Evolutionary conservation across 30 jellyfish, hydroid and myxozoan genomes (phyloP), one percentile per base, ranked within the genome.

Genomic region (Aurelia coerulea): DNA sequence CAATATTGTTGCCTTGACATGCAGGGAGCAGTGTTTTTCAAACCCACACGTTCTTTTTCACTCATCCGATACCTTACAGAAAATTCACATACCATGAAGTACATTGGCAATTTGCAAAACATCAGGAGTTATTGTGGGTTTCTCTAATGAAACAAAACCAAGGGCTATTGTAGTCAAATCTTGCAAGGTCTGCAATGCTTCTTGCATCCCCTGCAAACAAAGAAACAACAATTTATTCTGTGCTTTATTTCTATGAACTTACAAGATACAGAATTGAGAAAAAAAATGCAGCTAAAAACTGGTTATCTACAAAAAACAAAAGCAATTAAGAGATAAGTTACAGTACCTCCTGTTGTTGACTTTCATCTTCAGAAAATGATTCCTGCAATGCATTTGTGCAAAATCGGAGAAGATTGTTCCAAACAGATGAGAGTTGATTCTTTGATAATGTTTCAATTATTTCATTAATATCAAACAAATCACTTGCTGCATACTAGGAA

Each of bases 381-480:
- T 52, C 77, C 59, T 76, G 87, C 58, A 76, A 76, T 19, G 87
- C 73, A 12, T n/a, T 10, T 6, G 78, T 17, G 32, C 87, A 76
- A 8, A 76, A 76, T 16, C 73, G 58, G 17, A 63, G 62, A 7
- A 76, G 76, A 52, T 76, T 17, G 11, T 56, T 76, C 87, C 87
- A 76, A 78, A 76, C 59, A 16, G 34, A 33, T 14, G 62, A 19
- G 16, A 76, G 42, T 60, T 76, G 87, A 6, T 76, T 76, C 17
- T 59, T 76, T 59, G 87, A 76, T 2, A 76, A 76, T 17, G 77
- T 76, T 67, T 76, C 87, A 11, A 76, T 63, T 42, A 63, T 33
- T 19, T 76, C 87, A 59, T 64, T 14, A 58, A 76, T 18, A 15
- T 76, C 37, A 76, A 76, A 76, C 14, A 60, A 65, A 59, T 76